These are phyloP conservation scores for Drosophila mauritiana DNA, from an alignment of 1,140 invertebrate genomes.

Conservation along the genomic window DNA sequence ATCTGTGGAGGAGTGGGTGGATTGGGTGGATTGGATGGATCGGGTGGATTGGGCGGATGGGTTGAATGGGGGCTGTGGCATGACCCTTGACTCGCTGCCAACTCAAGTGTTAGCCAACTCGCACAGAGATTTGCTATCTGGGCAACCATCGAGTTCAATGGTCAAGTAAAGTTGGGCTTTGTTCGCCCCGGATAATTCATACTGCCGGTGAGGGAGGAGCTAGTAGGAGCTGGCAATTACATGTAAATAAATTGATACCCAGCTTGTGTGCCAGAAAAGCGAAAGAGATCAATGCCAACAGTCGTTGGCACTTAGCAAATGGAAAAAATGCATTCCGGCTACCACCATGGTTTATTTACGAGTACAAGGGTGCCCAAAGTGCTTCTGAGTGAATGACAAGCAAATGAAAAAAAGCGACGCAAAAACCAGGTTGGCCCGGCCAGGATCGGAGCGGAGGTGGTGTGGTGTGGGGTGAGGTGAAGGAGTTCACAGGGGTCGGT, in stretches of 20 bases:
- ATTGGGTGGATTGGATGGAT: constrained; percentile 1
- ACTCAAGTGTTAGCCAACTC: constrained; percentile 53
- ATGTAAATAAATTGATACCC: constrained; percentile 73
- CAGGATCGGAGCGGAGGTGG: not conserved
- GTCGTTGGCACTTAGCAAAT: constrained; percentile 72
- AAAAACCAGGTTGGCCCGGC: not conserved
- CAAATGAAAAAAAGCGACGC: constrained; percentile 32
- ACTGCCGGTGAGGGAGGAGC: not conserved
- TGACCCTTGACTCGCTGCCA: constrained; percentile 61
- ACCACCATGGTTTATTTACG: constrained; percentile 72
- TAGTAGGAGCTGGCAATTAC: constrained; percentile 31
- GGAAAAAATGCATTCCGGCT: constrained; percentile 71
- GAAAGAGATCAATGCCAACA: constrained; percentile 64
- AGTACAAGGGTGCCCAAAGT: constrained; percentile 61
- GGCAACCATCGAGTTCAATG: constrained; percentile 61
- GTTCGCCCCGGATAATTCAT: constrained; percentile 34
- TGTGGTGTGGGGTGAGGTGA: not conserved
- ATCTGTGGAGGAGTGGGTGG: not conserved
- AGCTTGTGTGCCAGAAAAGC: constrained; percentile 10
- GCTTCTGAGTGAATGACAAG: constrained; percentile 40
- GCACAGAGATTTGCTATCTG: constrained; percentile 56
- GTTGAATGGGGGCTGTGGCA: constrained; percentile 15
- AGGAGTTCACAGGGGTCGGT: constrained; percentile 1
- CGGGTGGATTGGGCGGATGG: constrained; percentile 7
- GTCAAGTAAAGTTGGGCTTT: constrained; percentile 55